A percentile compares a stretch with the other conserved stretches of the same genome.
phyloP scores from a whole-genome alignment of 2,113 vertebrate genomes.

The Myanophis thanlyinensis region DNA sequence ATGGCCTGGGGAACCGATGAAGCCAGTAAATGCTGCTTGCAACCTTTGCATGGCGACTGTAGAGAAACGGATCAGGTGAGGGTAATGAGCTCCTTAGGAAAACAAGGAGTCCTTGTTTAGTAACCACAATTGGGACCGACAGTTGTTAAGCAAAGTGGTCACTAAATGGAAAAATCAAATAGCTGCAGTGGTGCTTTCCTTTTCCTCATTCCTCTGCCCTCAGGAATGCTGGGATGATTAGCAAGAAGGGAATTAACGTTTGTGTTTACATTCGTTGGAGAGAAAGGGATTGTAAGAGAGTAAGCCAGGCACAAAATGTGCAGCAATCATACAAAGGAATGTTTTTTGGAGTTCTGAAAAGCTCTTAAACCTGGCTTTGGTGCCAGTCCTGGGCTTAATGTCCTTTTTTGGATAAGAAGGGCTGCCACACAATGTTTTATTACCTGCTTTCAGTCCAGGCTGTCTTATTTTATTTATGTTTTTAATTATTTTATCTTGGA shows the following conservation, averaged over 20 bases:
- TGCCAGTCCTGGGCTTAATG: not conserved
- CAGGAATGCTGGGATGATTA: not conserved
- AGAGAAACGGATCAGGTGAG: conserved; percentile 60
- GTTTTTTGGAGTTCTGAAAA: not conserved
- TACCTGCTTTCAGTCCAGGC: not conserved
- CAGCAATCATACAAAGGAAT: not conserved
- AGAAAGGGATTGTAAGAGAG: not conserved
- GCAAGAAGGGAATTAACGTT: not conserved
- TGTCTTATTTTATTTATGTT: not conserved
- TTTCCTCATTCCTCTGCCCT: not conserved
- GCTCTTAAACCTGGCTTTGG: not conserved
- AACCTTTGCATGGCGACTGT: conserved; percentile 34
- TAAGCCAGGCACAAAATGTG: not conserved
- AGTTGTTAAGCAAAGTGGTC: not conserved
- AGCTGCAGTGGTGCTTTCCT: not conserved
- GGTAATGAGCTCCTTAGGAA: not conserved
- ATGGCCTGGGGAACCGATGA: not conserved
- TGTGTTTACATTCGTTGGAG: not conserved
- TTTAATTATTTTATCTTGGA: not conserved
- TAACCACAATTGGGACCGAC: not conserved
- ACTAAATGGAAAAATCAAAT: not conserved
- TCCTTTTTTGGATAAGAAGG: not conserved
- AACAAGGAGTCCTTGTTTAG: not conserved
- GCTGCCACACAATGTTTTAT: not conserved
- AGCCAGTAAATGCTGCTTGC: not conserved